These are phyloP conservation scores for Corvus hawaiiensis DNA, from an alignment of 2,113 vertebrate genomes.

Conservation along the genomic window DNA sequence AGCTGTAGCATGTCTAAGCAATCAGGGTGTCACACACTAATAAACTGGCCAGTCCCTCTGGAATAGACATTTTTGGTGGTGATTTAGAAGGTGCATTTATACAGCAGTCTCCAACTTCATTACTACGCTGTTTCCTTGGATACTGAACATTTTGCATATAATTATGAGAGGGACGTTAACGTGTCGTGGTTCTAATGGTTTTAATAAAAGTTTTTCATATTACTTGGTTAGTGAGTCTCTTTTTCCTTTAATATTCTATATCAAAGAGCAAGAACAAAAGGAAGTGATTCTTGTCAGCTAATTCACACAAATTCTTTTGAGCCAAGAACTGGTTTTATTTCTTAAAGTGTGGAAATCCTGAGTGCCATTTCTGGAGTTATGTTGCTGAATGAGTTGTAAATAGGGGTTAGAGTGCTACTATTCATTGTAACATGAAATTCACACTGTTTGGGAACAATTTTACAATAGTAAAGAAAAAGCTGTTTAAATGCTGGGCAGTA, in stretches of 20 bases:
- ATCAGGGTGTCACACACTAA: slow-evolving; percentile 25
- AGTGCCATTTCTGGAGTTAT: slow-evolving; percentile 19
- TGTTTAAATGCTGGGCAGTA: slow-evolving; percentile 56
- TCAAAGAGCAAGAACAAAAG: neutral
- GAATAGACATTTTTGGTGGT: neutral
- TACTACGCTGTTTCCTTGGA: slow-evolving; percentile 46
- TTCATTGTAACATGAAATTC: slow-evolving; percentile 48
- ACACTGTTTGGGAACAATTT: slow-evolving; percentile 56
- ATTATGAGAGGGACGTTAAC: neutral
- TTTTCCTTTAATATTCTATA: neutral
- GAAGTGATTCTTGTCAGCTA: slow-evolving; percentile 25
- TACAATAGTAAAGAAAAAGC: slow-evolving; percentile 51
- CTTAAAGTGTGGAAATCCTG: slow-evolving; percentile 26
- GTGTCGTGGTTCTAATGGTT: slow-evolving; percentile 19
- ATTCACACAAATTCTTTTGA: slow-evolving; percentile 32
- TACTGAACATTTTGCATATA: slow-evolving; percentile 29
- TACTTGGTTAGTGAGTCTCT: neutral
- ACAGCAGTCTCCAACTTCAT: slow-evolving; percentile 46
- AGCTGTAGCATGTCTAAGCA: neutral
- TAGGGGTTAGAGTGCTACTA: slow-evolving; percentile 41
- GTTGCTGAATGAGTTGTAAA: slow-evolving; percentile 47
- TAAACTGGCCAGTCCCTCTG: neutral
- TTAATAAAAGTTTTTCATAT: slow-evolving; percentile 19
- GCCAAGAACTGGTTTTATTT: slow-evolving; percentile 23
- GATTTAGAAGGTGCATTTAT: slow-evolving; percentile 49